Percentiles rank a stretch among this genome's conserved stretches.
Evolutionary conservation across 2,888 invertebrate genomes (phyloP).

Genomic region (Aporophyla lueneburgensis): DNA sequence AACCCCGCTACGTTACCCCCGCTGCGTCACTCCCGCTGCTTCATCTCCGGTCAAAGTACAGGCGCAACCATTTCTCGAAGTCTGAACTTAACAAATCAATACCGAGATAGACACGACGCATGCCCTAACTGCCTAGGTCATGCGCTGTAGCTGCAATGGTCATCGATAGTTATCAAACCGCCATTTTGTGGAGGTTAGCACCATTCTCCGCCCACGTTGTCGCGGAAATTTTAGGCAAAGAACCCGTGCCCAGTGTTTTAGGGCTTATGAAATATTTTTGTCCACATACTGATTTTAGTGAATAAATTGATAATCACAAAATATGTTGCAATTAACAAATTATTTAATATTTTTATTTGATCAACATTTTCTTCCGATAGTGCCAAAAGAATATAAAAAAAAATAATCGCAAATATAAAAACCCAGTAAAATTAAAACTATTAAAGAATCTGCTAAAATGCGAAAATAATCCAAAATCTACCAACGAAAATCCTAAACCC

Average conservation of each 20-base stretch:
- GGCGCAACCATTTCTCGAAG: neutral
- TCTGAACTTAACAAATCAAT: constrained; percentile 31
- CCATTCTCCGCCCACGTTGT: neutral
- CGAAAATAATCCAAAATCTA: neutral
- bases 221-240: neutral
- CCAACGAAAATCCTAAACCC: neutral
- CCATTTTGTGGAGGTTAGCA: constrained; percentile 18
- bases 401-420: too few relatives aligned
- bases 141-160: constrained; percentile 41
- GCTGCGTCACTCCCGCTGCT: neutral
- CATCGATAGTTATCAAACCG: constrained; percentile 24
- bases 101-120: constrained; percentile 17
- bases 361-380: neutral
- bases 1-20: neutral
- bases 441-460: neutral
- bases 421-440: neutral
- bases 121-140: constrained; percentile 30
- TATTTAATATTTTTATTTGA: too few relatives aligned
- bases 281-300: neutral
- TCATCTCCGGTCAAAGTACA: neutral
- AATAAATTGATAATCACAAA: neutral
- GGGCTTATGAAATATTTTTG: neutral
- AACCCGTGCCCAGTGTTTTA: neutral
- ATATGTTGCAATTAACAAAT: too few relatives aligned
- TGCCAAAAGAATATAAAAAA: neutral